These are phyloP conservation scores for Myotis daubentonii DNA, from an alignment of 2,797 vertebrate species.

Conservation along the genomic window DNA sequence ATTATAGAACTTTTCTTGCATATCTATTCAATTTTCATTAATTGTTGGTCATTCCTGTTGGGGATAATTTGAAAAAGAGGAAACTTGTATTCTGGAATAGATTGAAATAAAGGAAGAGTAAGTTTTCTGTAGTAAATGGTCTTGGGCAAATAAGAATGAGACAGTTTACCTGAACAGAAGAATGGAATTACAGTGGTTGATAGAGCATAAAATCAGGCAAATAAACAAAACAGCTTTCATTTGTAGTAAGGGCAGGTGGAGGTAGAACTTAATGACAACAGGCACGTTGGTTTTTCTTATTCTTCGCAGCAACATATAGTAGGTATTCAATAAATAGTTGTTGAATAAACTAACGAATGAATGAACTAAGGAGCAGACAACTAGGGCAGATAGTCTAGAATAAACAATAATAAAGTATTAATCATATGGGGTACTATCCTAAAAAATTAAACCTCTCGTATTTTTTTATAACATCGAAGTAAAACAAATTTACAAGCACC, in stretches of 20 bases:
- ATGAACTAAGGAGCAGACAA: background rate
- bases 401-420: background rate
- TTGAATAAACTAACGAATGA: background rate
- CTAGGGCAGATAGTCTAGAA: background rate
- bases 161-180: background rate
- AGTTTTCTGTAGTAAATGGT: background rate
- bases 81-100: background rate
- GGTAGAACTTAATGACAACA: background rate
- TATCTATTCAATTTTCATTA: background rate
- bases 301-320: background rate
- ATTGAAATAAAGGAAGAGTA: background rate
- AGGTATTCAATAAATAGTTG: background rate
- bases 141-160: conserved; percentile 1
- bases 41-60: background rate
- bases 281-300: background rate
- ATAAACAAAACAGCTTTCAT: background rate
- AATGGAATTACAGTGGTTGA: background rate
- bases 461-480: conserved; percentile 38
- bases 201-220: background rate
- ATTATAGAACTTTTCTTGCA: background rate
- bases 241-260: background rate
- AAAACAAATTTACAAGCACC: conserved; percentile 17
- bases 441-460: background rate
- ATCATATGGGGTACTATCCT: background rate
- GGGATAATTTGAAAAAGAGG: background rate